These are phyloP conservation scores for Bellardia pandia DNA, from an alignment of 2,888 invertebrate species.

Conservation along the genomic window DNA sequence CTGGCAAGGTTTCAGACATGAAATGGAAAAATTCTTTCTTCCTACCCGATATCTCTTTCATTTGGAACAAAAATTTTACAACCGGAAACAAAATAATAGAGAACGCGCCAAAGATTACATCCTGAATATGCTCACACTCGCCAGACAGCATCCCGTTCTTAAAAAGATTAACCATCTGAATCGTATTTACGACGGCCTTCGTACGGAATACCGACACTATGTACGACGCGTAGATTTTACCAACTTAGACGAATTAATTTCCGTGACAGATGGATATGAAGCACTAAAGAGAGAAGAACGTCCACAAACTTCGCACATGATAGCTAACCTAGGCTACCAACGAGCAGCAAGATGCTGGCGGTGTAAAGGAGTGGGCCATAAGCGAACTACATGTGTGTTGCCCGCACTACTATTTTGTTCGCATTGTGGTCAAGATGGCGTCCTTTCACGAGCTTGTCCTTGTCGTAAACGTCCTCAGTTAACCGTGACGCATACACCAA, in stretches of 20 bases:
- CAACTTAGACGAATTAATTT: background rate
- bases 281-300: background rate
- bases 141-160: too few species aligned
- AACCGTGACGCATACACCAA: too few species aligned
- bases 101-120: conserved; percentile 36
- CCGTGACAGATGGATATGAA: conserved; percentile 27
- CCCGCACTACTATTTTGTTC: background rate
- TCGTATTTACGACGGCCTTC: conserved; percentile 18
- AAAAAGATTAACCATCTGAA: background rate
- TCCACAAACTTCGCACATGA: background rate
- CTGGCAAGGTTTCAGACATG: background rate
- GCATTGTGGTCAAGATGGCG: too few species aligned
- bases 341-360: conserved; percentile 8
- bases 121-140: background rate
- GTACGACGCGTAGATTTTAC: conserved; percentile 12
- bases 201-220: conserved; percentile 27
- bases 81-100: conserved; percentile 14
- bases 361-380: conserved; percentile 14
- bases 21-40: conserved; percentile 7
- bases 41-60: conserved; percentile 1
- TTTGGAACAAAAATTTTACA: conserved; percentile 20
- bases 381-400: background rate
- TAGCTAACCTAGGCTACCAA: background rate
- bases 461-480: too few species aligned
- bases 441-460: too few species aligned